Evolutionary conservation across 2,888 invertebrate genomes (phyloP).

Genomic region (Julus scanicus): DNA sequence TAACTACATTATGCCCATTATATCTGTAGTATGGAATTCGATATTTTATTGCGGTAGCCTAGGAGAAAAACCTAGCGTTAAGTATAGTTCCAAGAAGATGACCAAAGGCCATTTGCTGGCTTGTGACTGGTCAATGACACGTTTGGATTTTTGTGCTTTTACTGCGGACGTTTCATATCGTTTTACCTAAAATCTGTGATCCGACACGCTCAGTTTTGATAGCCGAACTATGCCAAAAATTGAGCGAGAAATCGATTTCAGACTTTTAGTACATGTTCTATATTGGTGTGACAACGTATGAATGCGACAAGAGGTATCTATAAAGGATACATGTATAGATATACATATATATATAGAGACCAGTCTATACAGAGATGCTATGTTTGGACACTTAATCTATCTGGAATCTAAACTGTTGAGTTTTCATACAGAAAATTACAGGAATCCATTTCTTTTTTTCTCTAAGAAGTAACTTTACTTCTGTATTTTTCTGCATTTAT

Average conservation of each 20-base stretch:
- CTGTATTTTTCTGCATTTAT: no score
- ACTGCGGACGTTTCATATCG: slow-evolving; percentile 34
- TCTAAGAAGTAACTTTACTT: no score
- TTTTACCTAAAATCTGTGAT: slow-evolving; percentile 45
- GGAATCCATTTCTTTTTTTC: no score
- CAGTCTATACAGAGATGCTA: no score
- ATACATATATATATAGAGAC: background rate
- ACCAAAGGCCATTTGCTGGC: background rate
- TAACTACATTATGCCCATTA: background rate
- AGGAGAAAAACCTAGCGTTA: background rate
- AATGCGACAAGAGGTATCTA: background rate
- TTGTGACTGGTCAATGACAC: slow-evolving; percentile 11
- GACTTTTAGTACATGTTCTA: background rate
- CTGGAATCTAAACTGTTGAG: no score
- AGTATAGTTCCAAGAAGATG: slow-evolving; percentile 6
- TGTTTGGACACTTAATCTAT: no score
- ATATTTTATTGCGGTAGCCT: background rate
- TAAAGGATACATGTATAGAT: background rate
- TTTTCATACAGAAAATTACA: no score
- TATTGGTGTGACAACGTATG: slow-evolving; percentile 2
- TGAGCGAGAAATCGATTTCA: slow-evolving; percentile 36
- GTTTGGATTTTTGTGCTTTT: background rate
- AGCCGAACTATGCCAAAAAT: slow-evolving; percentile 12
- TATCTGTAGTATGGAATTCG: background rate
- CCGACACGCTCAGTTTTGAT: background rate